Base-by-base conservation (phyloP, 2,888 invertebrate genomes). In the Lissonota sp. region DNA sequence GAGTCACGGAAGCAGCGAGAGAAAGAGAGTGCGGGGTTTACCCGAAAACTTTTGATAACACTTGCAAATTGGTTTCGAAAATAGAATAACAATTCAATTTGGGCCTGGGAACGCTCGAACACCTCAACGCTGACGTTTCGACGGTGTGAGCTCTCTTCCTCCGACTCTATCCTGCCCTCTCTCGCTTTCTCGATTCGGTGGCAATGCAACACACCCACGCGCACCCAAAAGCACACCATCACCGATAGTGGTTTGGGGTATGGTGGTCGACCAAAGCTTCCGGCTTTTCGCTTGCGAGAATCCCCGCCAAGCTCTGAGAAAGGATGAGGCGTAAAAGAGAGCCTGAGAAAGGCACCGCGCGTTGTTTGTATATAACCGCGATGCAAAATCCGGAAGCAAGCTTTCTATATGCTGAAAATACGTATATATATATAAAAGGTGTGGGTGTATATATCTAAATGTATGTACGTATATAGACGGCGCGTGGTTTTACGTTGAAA, bases 81-180 rank as follows among this genome's bases (percentile, higher is more conserved):
- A 92, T 92, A 89, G 90, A 92, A 92, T 91, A 92, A 91, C 91
- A 91, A 92, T 92, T 90, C 90, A 91, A 92, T 92, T 91, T 91
- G 91, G 87, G 86, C 86, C 85, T 86, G 86, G 84, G 83, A 86
- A 84, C 85, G 83, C 82, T 80, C 77, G 80, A 76, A 72, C 72
- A 72, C 72, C 72, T 72, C 76, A 78, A 76, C 85, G 87, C 82
- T 83, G 88, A 85, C 81, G 73, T 86, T 88, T 85, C 83, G 84
- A 79, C 63, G 81, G 49, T 80, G 69, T 46, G 75, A 12, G 16
- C 26, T 26, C 63, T 71, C 63, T 39, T n/a, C 69, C 76, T 26
- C 46, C 26, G 46, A 53, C 44, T 66, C 14, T 60, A 5, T 12
- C 69, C 16, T 44, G 55, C 63, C 67, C 60, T 42, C 12, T 66